Evolutionary conservation across 2,797 vertebrate genomes (phyloP).

Genomic region (Echeneis naucrates): DNA sequence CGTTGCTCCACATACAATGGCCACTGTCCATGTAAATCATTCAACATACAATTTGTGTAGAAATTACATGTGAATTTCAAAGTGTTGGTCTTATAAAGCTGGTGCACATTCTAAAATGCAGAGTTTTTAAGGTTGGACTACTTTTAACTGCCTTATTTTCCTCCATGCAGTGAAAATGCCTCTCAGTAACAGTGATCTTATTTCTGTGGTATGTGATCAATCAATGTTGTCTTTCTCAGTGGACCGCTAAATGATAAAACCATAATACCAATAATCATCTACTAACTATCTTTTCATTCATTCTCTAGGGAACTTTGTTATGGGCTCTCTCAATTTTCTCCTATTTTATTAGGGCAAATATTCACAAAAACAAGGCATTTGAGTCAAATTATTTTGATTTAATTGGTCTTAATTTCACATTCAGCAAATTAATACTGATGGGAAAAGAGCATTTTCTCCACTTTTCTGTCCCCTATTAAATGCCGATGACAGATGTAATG

Average conservation of each 20-base stretch:
- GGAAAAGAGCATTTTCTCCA: conserved; percentile 42
- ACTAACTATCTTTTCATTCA: conserved; percentile 11
- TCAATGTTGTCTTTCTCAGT: conserved; percentile 30
- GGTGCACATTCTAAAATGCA: not conserved
- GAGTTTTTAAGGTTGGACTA: not conserved
- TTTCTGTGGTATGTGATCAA: not conserved
- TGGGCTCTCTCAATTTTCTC: conserved; percentile 28
- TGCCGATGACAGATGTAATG: conserved; percentile 63
- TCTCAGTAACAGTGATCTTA: not conserved
- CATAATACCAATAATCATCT: conserved; percentile 8
- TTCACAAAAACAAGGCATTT: conserved; percentile 52
- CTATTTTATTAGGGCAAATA: conserved; percentile 51
- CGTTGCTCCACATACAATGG: not conserved
- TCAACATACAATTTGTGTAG: not conserved
- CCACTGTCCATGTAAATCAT: conserved; percentile 1
- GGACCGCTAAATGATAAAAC: conserved; percentile 27
- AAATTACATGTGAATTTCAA: not conserved
- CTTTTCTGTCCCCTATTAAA: conserved; percentile 53
- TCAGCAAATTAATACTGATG: conserved; percentile 61
- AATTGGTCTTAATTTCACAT: conserved; percentile 64
- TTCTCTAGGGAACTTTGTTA: conserved; percentile 10
- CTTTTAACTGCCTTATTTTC: not conserved
- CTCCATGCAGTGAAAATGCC: not conserved
- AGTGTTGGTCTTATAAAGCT: not conserved
- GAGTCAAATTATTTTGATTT: conserved; percentile 69